Base-by-base conservation (phyloP, 2,888 invertebrate genomes). In the Diarsia mendica region DNA sequence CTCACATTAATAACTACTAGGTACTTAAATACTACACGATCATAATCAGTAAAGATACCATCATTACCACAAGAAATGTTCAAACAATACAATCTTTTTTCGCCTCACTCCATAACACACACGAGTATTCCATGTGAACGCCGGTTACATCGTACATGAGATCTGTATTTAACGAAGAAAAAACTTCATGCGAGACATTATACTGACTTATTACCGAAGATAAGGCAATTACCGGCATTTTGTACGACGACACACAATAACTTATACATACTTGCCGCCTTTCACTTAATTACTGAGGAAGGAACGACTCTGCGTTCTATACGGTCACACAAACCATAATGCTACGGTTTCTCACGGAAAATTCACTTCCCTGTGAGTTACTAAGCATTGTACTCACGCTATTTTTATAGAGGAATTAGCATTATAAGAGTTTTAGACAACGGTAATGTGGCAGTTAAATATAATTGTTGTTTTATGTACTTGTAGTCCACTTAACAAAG, bases 221-320 rank as follows among this genome's bases (percentile, higher is more conserved):
- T 82, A 82, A 82, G 72, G 55, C 65, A 70, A 77, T 85, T 82
- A 70, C 77, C 39, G 82, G 65, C 65, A 85, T 71, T 85, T 77
- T 77, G 85, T 83, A 66, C 77, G 78, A 65, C 61, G 72, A 85
- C 63, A 85, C 69, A 83, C 82, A 83, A 82, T 83, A 77, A 82
- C 53, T 76, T 63, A 72, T 46, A 55, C 67, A 63, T 69, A 49
- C 10, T 66, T 78, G 48, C 78, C 46, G 53, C 72, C 80, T 86
- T 86, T 86, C 87, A 87, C 87, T 87, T 87, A 85, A 87, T 85
- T 73, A 83, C 13, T 28, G 66, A 77, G 86, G 87, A 85, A 87
- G 74, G 28, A 28, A 28, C 28, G 28, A 28, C 28, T 28, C 28
- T 28, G 28, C 28, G 65, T 44, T 63, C 39, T 39, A 1, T 74